Evolutionary conservation across 2,888 invertebrate genomes (phyloP).

Genomic region (Pristionchus exspectatus): DNA sequence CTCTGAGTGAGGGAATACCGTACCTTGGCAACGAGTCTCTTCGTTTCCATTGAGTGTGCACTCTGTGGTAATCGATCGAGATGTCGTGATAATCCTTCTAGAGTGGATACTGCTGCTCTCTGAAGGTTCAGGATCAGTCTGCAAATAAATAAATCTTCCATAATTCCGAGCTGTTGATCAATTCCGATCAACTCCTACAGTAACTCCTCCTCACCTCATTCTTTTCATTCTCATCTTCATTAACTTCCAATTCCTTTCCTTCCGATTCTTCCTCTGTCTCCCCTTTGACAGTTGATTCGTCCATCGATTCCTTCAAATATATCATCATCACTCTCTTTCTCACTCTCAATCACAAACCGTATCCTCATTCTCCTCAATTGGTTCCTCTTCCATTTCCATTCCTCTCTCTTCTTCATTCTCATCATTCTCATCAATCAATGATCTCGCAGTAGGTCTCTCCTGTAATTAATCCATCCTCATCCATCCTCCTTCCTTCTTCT

Average conservation of each 20-base stretch:
- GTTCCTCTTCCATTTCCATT: not conserved
- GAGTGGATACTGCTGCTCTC: slow-evolving; percentile 60
- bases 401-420: slow-evolving; percentile 18
- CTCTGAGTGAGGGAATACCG: not conserved
- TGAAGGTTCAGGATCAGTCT: slow-evolving; percentile 14
- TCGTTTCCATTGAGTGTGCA: slow-evolving; percentile 29
- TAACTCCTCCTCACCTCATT: slow-evolving; percentile 25
- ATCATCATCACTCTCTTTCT: not conserved
- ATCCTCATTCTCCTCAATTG: not conserved
- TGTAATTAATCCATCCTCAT: slow-evolving; percentile 4
- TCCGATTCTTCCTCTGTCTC: not conserved
- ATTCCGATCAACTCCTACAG: not conserved
- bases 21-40: slow-evolving; percentile 54
- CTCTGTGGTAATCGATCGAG: slow-evolving; percentile 57
- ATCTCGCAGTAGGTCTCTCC: not conserved
- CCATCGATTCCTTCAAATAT: not conserved
- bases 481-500: not conserved
- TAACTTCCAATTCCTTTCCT: not conserved
- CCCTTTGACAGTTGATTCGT: not conserved
- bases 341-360: not conserved
- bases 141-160: no score
- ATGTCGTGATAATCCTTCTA: slow-evolving; percentile 62
- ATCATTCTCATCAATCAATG: not conserved
- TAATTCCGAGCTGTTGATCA: no score
- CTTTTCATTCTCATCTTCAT: slow-evolving; percentile 28